A percentile compares a stretch with the other conserved stretches of the same genome.
These are phyloP conservation scores for Phylloscopus whistleri DNA, from an alignment of 2,113 vertebrate genomes.

Conservation along the genomic window DNA sequence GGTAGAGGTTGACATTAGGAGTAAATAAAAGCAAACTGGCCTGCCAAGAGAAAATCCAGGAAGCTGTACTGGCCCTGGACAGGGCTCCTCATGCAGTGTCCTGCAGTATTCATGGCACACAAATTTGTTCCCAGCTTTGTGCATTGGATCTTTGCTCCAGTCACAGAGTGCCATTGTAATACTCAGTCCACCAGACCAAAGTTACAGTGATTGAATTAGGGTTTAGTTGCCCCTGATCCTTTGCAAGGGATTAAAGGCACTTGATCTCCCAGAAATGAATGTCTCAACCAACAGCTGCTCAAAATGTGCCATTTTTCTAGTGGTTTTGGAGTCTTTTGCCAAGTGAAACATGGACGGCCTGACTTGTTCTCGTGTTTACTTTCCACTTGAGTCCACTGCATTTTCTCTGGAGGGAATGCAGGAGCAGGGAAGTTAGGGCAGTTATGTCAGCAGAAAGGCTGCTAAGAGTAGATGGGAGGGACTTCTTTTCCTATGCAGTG, in stretches of 20 bases:
- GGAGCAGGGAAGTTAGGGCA: not conserved
- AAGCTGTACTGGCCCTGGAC: not conserved
- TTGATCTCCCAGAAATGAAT: not conserved
- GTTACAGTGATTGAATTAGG: not conserved
- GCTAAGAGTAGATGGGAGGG: constrained; percentile 15
- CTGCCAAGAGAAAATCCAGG: not conserved
- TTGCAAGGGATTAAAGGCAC: not conserved
- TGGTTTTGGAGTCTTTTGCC: not conserved
- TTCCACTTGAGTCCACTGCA: not conserved
- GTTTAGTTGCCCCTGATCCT: not conserved
- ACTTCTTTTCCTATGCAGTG: constrained; percentile 9
- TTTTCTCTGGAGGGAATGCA: not conserved
- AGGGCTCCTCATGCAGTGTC: not conserved
- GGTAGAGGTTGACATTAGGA: not conserved
- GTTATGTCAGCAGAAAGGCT: constrained; percentile 4
- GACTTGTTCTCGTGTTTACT: not conserved
- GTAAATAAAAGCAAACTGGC: not conserved
- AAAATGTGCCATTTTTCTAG: not conserved
- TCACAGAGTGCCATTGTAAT: not conserved
- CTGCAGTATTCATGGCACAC: not conserved
- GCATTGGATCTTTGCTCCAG: not conserved
- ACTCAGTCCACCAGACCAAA: not conserved
- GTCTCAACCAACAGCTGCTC: not conserved
- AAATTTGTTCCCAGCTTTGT: not conserved
- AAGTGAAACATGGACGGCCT: not conserved